These are phyloP conservation scores for Idaea straminata DNA, from an alignment of 2,888 invertebrate genomes.

Conservation along the genomic window DNA sequence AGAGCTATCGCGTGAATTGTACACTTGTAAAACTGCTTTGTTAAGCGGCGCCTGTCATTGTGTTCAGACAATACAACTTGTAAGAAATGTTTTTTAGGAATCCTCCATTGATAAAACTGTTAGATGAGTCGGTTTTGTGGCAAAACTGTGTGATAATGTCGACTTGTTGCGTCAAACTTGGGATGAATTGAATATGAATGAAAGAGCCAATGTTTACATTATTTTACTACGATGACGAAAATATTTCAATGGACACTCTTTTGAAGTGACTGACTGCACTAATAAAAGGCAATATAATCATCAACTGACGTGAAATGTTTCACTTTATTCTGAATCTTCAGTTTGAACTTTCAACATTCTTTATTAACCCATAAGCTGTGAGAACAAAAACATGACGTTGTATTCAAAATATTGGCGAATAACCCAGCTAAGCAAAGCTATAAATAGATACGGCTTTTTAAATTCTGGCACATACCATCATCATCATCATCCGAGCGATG, in stretches of 20 bases:
- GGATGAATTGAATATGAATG: slow-evolving; percentile 49
- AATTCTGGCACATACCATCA: too few relatives aligned
- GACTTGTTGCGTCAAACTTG: slow-evolving; percentile 63
- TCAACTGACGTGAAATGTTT: not conserved
- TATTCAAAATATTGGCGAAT: too few relatives aligned
- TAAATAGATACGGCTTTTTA: too few relatives aligned
- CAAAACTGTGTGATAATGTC: slow-evolving; percentile 61
- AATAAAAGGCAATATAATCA: not conserved
- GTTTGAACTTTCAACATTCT: too few relatives aligned
- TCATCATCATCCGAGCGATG: too few relatives aligned
- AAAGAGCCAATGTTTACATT: slow-evolving; percentile 36
- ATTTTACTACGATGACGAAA: slow-evolving; percentile 9
- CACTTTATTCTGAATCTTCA: too few relatives aligned
- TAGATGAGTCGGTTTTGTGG: slow-evolving; percentile 68
- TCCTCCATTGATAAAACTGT: slow-evolving; percentile 73
- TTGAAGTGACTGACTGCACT: not conserved
- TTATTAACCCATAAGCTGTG: too few relatives aligned
- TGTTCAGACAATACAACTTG: slow-evolving; percentile 76
- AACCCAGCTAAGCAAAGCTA: too few relatives aligned
- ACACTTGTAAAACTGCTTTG: slow-evolving; percentile 77
- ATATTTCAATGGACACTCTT: not conserved
- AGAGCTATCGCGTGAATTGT: slow-evolving; percentile 77
- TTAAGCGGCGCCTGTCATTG: slow-evolving; percentile 75
- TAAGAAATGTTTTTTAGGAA: slow-evolving; percentile 79
- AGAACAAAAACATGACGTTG: too few relatives aligned